These are phyloP conservation scores for Himantopus leucocephalus DNA, from an alignment of 2,113 vertebrate genomes.

Conservation along the genomic window DNA sequence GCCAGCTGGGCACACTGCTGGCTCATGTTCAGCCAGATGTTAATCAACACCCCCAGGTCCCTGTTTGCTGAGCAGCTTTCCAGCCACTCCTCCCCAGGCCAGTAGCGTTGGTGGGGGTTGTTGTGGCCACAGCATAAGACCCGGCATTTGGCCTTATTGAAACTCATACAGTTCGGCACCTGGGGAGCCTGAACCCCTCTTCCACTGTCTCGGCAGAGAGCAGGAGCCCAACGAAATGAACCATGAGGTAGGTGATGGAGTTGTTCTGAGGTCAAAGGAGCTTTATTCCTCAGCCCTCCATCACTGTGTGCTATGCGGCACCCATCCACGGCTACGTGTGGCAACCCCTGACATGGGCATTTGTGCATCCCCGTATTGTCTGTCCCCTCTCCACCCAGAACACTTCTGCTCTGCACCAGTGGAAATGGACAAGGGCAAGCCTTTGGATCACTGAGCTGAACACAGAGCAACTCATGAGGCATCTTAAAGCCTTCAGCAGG, in stretches of 20 bases:
- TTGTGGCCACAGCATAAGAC: too few species aligned
- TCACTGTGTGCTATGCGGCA: neutral
- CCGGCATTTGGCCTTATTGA: too few species aligned
- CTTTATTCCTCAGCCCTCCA: neutral
- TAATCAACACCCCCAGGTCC: too few species aligned
- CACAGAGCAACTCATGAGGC: neutral
- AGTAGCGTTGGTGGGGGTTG: too few species aligned
- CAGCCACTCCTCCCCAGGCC: too few species aligned
- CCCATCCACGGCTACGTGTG: rapidly evolving
- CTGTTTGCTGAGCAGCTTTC: too few species aligned
- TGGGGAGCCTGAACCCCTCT: neutral
- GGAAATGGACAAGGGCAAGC: neutral
- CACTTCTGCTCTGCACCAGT: neutral
- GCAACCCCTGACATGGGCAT: neutral
- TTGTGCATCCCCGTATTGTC: neutral
- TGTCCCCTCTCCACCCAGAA: neutral
- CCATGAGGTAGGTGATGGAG: neutral
- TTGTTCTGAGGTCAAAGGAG: neutral
- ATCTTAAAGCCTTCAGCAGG: neutral
- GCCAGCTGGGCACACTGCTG: too few species aligned
- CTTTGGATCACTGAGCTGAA: neutral
- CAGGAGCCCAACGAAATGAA: neutral
- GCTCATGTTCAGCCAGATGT: too few species aligned
- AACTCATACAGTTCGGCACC: neutral
- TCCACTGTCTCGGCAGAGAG: neutral